Base-by-base conservation (phyloP, 2,888 invertebrate genomes). In the Melinaea marsaeus region DNA sequence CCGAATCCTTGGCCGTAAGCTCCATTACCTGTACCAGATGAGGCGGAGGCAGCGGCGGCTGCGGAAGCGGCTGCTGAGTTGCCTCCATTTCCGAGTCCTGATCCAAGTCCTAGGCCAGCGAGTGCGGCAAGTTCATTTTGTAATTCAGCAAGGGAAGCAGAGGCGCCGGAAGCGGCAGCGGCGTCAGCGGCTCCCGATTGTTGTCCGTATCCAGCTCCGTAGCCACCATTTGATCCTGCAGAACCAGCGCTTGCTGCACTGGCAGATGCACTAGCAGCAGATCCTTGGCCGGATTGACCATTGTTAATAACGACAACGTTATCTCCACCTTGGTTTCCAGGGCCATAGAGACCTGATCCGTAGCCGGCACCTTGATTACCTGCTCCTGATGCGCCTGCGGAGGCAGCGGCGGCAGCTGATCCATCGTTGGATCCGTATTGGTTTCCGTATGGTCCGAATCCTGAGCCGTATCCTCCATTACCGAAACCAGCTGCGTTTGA, bases 221-320 rank as follows among this genome's bases (percentile, higher is more conserved):
- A 37, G 5, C 37, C 7, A 6, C 37, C 37, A 37, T 37, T 37
- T 6, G 37, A 7, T 37, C 37, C 37, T 6, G 37, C 4, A 37
- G 37, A 37, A 37, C 37, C 37, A 37, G 37, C 4, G 37, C 37
- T 37, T 37, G 37, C 37, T 37, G 37, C 4, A 37, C 37, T 37
- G 37, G 37, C 37, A 37, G 37, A 37, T 37, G 37, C 37, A 42
- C 58, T 48, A 46, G 67, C 58, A 48, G 54, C 47, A 47, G 60
- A 37, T 6, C 37, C 7, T 6, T 4, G 64, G 34, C 55, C 34
- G 5, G 63, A 45, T 5, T 32, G 42, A 42, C 59, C 67, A 22
- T 56, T 61, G 47, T 71, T 69, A 37, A 69, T 61, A 2, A 69
- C 42, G n/a, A 71, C 47, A 2, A 65, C 5, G n/a, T 64, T 58